Evolutionary conservation across 2,113 vertebrate species (phyloP).

Genomic region (Lutjanus erythropterus): DNA sequence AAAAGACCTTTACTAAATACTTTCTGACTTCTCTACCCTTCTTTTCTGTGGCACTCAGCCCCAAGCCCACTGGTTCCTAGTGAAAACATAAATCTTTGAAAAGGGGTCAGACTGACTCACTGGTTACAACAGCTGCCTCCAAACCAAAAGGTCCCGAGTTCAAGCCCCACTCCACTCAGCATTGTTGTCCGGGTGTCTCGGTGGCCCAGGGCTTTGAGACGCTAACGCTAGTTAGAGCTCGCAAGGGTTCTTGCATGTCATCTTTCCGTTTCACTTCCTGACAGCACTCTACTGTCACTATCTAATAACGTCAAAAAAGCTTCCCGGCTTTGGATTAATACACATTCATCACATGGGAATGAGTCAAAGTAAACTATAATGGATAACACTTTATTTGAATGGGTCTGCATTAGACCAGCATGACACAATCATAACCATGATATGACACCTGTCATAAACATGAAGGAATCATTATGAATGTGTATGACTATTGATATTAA

Average conservation of each 20-base stretch:
- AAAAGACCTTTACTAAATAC: not conserved
- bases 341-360: not conserved
- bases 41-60: not conserved
- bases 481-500: no score
- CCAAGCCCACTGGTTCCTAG: not conserved
- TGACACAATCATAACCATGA: no score
- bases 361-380: not conserved
- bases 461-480: no score
- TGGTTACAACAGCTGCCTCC: slow-evolving; percentile 25
- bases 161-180: slow-evolving; percentile 4
- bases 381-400: no score
- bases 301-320: slow-evolving; percentile 19
- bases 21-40: not conserved
- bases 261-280: not conserved
- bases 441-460: no score
- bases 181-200: not conserved
- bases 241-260: not conserved
- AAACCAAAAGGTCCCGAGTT: slow-evolving; percentile 5
- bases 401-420: no score
- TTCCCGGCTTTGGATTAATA: not conserved
- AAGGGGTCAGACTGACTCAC: slow-evolving; percentile 5
- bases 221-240: not conserved
- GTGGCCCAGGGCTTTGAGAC: not conserved
- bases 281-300: not conserved
- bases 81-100: slow-evolving; percentile 16